These are phyloP conservation scores for Cryptus viduatorius DNA, from an alignment of 2,888 invertebrate genomes.

Conservation along the genomic window DNA sequence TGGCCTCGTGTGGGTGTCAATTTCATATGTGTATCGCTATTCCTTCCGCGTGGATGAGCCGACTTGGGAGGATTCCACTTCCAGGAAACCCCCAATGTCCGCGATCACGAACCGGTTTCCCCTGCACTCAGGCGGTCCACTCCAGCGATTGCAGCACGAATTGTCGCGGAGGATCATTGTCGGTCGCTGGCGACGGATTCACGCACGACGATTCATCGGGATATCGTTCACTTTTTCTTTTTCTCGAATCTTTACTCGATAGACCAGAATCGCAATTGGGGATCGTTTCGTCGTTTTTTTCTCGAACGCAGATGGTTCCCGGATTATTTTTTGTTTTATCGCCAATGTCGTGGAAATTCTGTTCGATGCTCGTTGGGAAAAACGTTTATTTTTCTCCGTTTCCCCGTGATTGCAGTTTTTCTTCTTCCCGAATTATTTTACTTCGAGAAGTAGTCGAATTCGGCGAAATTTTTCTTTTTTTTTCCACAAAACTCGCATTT, in stretches of 20 bases:
- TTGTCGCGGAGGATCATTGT: slow-evolving; percentile 31
- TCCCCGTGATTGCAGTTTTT: no score
- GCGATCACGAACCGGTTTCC: slow-evolving; percentile 46
- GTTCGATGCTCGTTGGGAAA: no score
- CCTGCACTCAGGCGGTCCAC: slow-evolving; percentile 4
- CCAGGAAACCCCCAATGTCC: slow-evolving; percentile 46
- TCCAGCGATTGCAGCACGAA: slow-evolving; percentile 16
- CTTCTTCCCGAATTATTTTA: no score
- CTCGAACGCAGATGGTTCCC: background rate
- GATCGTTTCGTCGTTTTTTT: background rate
- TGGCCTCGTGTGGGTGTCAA: background rate
- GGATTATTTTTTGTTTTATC: no score
- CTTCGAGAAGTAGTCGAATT: no score
- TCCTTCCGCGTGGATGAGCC: slow-evolving; percentile 34
- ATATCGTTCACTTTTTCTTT: background rate
- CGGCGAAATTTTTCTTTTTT: no score
- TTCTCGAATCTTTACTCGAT: background rate
- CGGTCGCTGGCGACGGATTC: slow-evolving; percentile 4
- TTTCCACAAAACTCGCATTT: no score
- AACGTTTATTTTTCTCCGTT: no score
- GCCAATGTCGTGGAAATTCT: no score
- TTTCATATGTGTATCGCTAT: slow-evolving; percentile 2
- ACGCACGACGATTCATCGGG: no score
- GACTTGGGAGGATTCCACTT: slow-evolving; percentile 38
- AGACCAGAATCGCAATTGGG: background rate